Base-by-base conservation (phyloP, 2,888 invertebrate genomes). In the Ornithoptera priamus region DNA sequence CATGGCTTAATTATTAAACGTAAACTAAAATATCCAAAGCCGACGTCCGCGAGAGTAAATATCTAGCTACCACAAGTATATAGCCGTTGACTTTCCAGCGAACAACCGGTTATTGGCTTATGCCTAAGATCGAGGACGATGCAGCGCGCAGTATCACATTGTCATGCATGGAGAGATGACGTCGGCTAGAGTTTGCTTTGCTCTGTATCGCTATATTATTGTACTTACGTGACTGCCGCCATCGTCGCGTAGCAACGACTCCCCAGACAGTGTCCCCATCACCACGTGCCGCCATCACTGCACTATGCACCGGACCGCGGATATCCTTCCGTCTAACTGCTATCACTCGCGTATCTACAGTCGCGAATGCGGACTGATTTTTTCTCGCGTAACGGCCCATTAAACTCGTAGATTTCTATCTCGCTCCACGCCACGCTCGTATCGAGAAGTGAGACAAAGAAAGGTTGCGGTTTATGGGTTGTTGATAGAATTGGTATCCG, bases 401-500 rank as follows among this genome's bases (percentile, higher is more conserved):
- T 93, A 93, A 92, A 91, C 90, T 92, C 88, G 91, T 90, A 89
- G 89, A 90, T 88, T 89, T 88, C 90, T 89, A 89, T 93, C 93
- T 92, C 93, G 81, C 91, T 93, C 92, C 83, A 78, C 78, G 78
- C 79, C 80, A 79, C 85, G 85, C 83, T 84, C 83, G 79, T 81
- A 85, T 83, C 84, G 85, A 88, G 87, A 87, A 81, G 93, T 84
- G 88, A 92, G 93, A 93, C 92, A 93, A 92, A 91, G 93, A 93
- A 90, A 92, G 91, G 90, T 87, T 92, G 92, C 84, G 90, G 92
- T 92, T 93, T 93, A 93, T 92, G 85, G 91, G 92, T 90, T 91
- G 93, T 93, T 93, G 92, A 92, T 93, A 92, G 93, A 93, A 92
- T 92, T 89, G 90, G 91, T 90, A 92, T 92, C 92, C 90, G 92